Evolutionary conservation across 2,888 invertebrate genomes (phyloP), one percentile per base, ranked within the genome.

Genomic region (Pterostichus madidus): DNA sequence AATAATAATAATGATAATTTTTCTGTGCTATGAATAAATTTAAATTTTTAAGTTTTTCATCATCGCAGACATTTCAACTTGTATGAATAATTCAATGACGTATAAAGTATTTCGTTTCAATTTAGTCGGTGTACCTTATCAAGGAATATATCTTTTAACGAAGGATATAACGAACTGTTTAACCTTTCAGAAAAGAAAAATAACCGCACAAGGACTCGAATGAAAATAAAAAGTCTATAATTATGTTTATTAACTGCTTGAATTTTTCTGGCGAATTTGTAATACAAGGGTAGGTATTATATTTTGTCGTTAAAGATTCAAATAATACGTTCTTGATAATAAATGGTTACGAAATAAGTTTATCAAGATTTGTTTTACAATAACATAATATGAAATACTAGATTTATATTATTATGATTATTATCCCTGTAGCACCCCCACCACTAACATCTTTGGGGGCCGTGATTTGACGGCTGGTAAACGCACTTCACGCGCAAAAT

Each of bases 31-130:
- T 64, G 35, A 31, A 64, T 64, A 64, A 32, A 64, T 64, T 64
- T 64, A 64, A 64, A 64, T 64, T 64, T 64, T 64, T 64, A 64
- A 64, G 32, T 64, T 64, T 64, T 64, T 64, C 64, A 32, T 5
- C 64, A 35, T 64, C 64, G 2, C 13, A 49, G 49, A 39, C 39
- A 13, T 49, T 49, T 49, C 49, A n/a, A n/a, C 49, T 49, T n/a
- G 5, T 49, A 49, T 49, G 49, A 49, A 49, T 49, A 2, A 49
- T 49, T 49, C 49, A 49, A 49, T 49, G 49, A 13, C 49, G 13
- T n/a, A n/a, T 49, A 11, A 49, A 49, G 49, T 49, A 49, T 49
- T 49, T 49, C 49, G 49, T 49, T 49, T 49, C 49, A 49, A 49
- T 49, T 49, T 49, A 10, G 49, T 49, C 49, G 49, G 2, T 49